phyloP scores from a whole-genome alignment of 2,888 invertebrate genomes.

The Rhagium mordax region DNA sequence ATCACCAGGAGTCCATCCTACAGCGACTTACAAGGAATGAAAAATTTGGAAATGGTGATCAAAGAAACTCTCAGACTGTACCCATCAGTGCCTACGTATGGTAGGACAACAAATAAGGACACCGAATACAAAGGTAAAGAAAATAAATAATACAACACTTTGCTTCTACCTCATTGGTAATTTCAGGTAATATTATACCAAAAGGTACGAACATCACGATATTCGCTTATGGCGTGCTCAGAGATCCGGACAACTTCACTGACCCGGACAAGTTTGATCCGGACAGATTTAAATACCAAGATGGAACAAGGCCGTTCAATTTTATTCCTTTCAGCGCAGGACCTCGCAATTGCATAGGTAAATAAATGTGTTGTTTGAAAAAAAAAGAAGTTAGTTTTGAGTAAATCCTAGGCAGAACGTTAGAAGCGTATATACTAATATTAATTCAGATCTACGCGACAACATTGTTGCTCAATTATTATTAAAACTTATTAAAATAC shows the following conservation, averaged over 20 bases:
- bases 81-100: conserved; percentile 61
- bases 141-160: no score
- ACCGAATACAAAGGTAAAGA: conserved; percentile 47
- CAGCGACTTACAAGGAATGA: conserved; percentile 61
- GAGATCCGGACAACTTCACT: conserved; percentile 71
- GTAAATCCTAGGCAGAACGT: no score
- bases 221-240: conserved; percentile 70
- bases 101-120: conserved; percentile 52
- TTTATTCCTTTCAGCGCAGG: conserved; percentile 79
- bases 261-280: conserved; percentile 73
- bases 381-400: neutral
- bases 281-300: conserved; percentile 71
- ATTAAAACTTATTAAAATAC: no score
- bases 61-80: conserved; percentile 62
- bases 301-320: conserved; percentile 70
- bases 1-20: conserved; percentile 50
- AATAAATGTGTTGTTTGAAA: neutral
- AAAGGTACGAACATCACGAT: conserved; percentile 68
- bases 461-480: no score
- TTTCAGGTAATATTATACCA: conserved; percentile 54
- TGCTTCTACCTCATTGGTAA: no score
- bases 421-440: no score
- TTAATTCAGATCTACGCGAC: no score
- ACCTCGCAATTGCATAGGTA: conserved; percentile 73
- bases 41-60: conserved; percentile 62